A percentile compares a stretch with the other conserved stretches of the same genome.
Evolutionary conservation across 2,113 vertebrate species (phyloP).

Genomic region (Hypanus sabinus): DNA sequence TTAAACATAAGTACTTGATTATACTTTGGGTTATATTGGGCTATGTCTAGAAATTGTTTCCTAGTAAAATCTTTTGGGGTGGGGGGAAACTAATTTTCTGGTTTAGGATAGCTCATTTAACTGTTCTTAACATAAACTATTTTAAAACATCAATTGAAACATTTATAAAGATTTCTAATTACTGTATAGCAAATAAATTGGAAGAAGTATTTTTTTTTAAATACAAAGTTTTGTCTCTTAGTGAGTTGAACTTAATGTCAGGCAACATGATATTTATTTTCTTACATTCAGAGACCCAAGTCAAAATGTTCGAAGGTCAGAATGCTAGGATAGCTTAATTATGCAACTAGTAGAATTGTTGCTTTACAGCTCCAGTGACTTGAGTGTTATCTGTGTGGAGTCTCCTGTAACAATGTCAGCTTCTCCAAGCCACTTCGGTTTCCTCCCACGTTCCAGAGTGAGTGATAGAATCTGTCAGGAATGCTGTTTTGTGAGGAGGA

Average conservation of each 20-base stretch:
- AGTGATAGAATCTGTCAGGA: no score
- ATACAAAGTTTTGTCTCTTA: background rate
- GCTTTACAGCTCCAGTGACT: no score
- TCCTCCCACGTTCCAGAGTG: no score
- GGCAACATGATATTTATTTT: background rate
- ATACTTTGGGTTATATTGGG: background rate
- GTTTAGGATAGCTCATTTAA: no score
- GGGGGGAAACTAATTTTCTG: background rate
- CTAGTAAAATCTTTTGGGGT: background rate
- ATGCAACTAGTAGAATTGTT: no score
- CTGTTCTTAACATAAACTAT: no score
- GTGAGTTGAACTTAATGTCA: background rate
- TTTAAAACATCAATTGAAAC: background rate
- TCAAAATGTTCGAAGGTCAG: no score
- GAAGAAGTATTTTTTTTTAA: background rate
- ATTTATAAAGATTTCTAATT: background rate
- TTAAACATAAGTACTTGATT: background rate
- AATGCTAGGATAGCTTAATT: no score
- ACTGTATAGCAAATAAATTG: background rate
- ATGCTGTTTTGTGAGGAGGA: no score
- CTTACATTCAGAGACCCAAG: background rate
- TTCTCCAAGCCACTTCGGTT: no score
- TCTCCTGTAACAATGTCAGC: no score
- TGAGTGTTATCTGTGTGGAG: no score
- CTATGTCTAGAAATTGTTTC: background rate